phyloP scores from a whole-genome alignment of 2,113 vertebrate genomes.

The Stomatorhinus ivindoensis region DNA sequence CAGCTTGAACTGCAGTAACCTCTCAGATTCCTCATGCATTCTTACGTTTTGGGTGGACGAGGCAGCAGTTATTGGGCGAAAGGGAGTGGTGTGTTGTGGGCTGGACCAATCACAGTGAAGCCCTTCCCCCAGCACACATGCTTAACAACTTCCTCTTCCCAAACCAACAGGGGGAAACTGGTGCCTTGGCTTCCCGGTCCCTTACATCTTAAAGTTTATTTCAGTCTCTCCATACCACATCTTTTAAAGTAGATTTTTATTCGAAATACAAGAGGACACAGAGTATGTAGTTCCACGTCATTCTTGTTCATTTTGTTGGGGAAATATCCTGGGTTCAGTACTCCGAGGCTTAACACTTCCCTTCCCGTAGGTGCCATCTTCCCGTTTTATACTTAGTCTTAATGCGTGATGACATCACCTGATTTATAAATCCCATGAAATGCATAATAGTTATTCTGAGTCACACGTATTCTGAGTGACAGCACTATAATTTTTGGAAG shows the following conservation, averaged over 20 bases:
- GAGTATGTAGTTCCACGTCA: not conserved
- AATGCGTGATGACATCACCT: not conserved
- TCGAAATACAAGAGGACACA: not conserved
- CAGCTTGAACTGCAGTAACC: constrained; percentile 58
- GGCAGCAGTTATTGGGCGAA: constrained; percentile 42
- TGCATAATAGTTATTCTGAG: not conserved
- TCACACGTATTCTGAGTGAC: not conserved
- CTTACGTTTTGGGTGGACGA: constrained; percentile 10
- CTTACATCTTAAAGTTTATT: not conserved
- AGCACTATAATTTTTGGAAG: not conserved
- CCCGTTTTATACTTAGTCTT: not conserved
- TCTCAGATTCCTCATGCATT: constrained; percentile 28
- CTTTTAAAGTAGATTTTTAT: not conserved
- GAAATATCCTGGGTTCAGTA: not conserved
- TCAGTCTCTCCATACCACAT: not conserved
- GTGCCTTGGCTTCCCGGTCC: not conserved
- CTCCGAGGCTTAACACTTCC: not conserved
- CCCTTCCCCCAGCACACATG: constrained; percentile 10
- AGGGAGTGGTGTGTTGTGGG: constrained; percentile 60
- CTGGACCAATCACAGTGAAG: constrained; percentile 44
- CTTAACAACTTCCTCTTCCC: not conserved
- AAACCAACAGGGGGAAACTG: not conserved
- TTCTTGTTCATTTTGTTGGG: not conserved
- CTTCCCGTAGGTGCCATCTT: not conserved
- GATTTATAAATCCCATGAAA: not conserved